Evolutionary conservation across 2,888 invertebrate species (phyloP).

Genomic region (Drosophila lutescens): DNA sequence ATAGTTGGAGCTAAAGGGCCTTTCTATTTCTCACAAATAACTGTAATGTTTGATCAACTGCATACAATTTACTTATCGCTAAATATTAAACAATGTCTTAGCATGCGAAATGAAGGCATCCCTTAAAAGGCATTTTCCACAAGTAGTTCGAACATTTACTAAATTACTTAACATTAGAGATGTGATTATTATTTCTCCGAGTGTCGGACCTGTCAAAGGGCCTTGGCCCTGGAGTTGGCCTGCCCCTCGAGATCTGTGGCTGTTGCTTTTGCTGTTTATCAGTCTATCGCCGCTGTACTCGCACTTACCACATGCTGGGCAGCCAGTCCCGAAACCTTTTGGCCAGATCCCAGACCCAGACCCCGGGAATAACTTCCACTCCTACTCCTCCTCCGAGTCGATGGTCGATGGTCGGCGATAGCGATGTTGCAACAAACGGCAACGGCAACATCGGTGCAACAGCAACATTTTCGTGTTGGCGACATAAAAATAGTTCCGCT

Average conservation of each 20-base stretch:
- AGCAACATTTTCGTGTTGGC: constrained; percentile 69
- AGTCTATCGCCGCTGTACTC: constrained; percentile 69
- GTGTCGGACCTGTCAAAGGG: constrained; percentile 41
- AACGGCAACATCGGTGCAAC: constrained; percentile 8
- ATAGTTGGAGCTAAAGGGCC: background rate
- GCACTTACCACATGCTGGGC: constrained; percentile 74
- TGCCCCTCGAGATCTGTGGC: constrained; percentile 44
- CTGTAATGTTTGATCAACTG: too few relatives aligned
- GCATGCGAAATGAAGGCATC: too few relatives aligned
- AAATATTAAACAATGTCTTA: too few relatives aligned
- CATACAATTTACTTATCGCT: too few relatives aligned
- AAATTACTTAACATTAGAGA: background rate
- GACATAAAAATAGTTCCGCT: constrained; percentile 76
- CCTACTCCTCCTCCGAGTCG: background rate
- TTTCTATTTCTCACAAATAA: background rate
- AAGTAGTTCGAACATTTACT: background rate
- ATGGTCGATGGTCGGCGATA: constrained; percentile 63
- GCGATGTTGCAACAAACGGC: constrained; percentile 37
- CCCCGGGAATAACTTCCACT: constrained; percentile 16
- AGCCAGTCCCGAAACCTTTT: constrained; percentile 43
- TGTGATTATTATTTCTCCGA: background rate
- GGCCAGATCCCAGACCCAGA: constrained; percentile 18
- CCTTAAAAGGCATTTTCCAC: too few relatives aligned
- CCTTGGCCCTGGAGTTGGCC: constrained; percentile 35
- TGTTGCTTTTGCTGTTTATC: constrained; percentile 67